Base-by-base conservation (phyloP, 2,888 invertebrate species). In the Anarsia innoxiella region DNA sequence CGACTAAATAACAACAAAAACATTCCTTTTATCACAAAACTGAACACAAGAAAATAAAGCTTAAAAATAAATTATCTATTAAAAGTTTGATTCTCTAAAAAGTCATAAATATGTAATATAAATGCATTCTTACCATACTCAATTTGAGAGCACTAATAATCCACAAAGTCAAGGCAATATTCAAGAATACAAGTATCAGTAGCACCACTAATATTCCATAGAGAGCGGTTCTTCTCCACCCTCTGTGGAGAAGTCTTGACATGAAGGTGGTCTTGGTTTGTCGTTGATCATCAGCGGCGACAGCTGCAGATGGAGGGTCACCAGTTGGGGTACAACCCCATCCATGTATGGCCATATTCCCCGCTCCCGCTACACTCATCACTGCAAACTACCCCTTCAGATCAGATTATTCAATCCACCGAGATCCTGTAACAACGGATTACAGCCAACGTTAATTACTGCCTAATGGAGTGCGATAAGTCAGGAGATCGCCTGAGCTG, bases 111-210 rank as follows among this genome's bases (percentile, higher is more conserved):
- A n/a, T n/a, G n/a, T n/a, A n/a, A n/a, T n/a, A n/a, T n/a, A n/a
- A n/a, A n/a, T 26, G 13, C 14, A 12, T n/a, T 34, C 93, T 92
- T 86, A 98, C 98, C 86, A 93, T 90, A 45, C 93, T 95, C 65
- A 98, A 93, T 76, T 95, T 93, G 88, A 98, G 91, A 51, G 96
- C 95, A 71, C 94, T 93, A 52, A 99, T 90, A 46, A 99, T 94
- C 97, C 98, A 99, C 34, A 97, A 87, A 0, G 97, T 97, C 38
- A 99, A 88, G n/a, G 95, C 94, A 59, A 99, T 88, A 80, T 99
- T 99, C 53, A 97, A 88, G 64, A 95, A 91, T 56, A 98, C 93
- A 69, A 96, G 88, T 44, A 96, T 80, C 75, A 96, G 91, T 45
- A 98, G 88, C 28, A 93, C 88, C 45, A 95, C 79, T 41, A 99